These are phyloP conservation scores for Perca flavescens DNA, from an alignment of 2,113 vertebrate genomes.

Conservation along the genomic window DNA sequence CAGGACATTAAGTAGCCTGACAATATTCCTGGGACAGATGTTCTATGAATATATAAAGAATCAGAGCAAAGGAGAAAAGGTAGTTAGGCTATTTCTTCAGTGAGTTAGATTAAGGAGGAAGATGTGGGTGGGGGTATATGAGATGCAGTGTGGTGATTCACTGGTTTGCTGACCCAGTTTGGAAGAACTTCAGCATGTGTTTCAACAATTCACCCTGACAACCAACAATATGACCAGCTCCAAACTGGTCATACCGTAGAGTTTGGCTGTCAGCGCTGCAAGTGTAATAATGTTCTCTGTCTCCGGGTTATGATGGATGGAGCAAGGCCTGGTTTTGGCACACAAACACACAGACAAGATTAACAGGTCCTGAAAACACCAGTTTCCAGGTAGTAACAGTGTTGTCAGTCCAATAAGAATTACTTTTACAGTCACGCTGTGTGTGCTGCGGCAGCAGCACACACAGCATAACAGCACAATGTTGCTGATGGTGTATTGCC, in stretches of 20 bases:
- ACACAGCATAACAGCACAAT: background rate
- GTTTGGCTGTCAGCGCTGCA: conserved; percentile 28
- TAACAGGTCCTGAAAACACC: conserved; percentile 13
- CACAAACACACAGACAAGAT: background rate
- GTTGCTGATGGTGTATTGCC: conserved; percentile 22
- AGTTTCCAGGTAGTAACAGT: conserved; percentile 27
- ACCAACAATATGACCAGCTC: conserved; percentile 60
- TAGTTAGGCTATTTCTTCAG: conserved; percentile 59
- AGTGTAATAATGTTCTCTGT: conserved; percentile 42
- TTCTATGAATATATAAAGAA: conserved; percentile 51
- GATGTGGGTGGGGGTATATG: conserved; percentile 57
- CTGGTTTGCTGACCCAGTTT: conserved; percentile 68
- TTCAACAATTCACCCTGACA: conserved; percentile 69
- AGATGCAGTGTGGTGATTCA: conserved; percentile 66
- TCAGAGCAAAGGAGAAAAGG: conserved; percentile 48
- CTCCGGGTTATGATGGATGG: conserved; percentile 36
- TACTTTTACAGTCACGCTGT: conserved; percentile 15
- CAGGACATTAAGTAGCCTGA: conserved; percentile 28
- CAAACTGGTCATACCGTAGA: conserved; percentile 34
- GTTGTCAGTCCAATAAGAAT: conserved; percentile 33
- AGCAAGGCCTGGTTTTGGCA: background rate
- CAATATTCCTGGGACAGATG: conserved; percentile 42
- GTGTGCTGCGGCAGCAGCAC: conserved; percentile 21
- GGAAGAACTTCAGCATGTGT: conserved; percentile 61
- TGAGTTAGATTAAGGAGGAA: conserved; percentile 53